These are phyloP conservation scores for Stenoptilia bipunctidactyla DNA, from an alignment of 2,888 invertebrate genomes.

Conservation along the genomic window DNA sequence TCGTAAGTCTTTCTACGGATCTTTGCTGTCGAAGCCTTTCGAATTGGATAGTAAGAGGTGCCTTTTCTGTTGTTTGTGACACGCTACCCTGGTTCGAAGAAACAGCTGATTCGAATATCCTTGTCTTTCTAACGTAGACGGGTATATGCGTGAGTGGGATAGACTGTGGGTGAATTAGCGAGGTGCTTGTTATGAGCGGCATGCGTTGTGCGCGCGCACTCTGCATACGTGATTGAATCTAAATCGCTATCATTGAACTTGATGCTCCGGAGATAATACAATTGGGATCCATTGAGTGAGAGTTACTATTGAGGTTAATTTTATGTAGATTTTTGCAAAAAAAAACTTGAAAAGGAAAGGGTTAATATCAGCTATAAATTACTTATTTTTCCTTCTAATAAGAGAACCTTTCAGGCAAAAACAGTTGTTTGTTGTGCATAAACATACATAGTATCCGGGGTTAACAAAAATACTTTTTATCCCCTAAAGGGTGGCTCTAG, in stretches of 20 bases:
- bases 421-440: too few species aligned
- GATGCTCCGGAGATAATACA: constrained; percentile 42
- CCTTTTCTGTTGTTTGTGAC: constrained; percentile 69
- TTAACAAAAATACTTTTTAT: too few species aligned
- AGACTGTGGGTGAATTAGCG: constrained; percentile 23
- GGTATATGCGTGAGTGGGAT: constrained; percentile 29
- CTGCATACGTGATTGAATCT: constrained; percentile 48
- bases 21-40: constrained; percentile 34
- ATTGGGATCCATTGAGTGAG: constrained; percentile 3
- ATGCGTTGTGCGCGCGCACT: constrained; percentile 32
- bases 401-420: too few species aligned
- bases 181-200: constrained; percentile 55
- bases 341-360: too few species aligned
- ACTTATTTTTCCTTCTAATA: too few species aligned
- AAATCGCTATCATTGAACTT: constrained; percentile 58
- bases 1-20: constrained; percentile 33
- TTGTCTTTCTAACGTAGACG: constrained; percentile 20
- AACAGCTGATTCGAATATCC: constrained; percentile 40
- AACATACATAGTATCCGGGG: too few species aligned
- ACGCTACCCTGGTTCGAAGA: constrained; percentile 58
- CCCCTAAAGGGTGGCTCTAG: too few species aligned
- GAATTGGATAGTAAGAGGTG: constrained; percentile 29
- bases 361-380: too few species aligned
- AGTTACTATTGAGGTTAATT: too few species aligned
- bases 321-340: too few species aligned